A percentile compares a stretch with the other conserved stretches of the same genome.
phyloP scores from a whole-genome alignment of 2,113 vertebrate species.

The Nematolebias whitei region DNA sequence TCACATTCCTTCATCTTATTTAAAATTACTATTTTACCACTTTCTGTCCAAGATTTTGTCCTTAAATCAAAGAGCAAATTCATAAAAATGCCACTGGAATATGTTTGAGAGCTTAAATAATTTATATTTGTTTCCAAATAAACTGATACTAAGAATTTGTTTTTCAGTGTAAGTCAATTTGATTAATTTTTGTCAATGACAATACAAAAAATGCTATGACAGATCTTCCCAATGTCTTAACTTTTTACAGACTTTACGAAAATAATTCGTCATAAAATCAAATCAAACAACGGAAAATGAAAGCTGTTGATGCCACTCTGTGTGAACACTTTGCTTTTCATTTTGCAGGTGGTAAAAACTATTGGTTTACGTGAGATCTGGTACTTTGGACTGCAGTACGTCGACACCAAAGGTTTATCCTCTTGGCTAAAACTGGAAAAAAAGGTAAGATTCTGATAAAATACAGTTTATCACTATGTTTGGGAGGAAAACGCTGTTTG shows the following conservation, averaged over 20 bases:
- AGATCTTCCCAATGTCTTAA: not conserved
- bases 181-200: too few species aligned
- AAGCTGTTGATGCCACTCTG: not conserved
- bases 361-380: slow-evolving; percentile 93
- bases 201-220: too few species aligned
- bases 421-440: slow-evolving; percentile 98
- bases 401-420: slow-evolving; percentile 89
- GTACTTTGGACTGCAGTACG: slow-evolving; percentile 96
- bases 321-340: not conserved
- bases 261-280: not conserved
- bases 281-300: not conserved
- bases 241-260: not conserved
- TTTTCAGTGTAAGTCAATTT: too few species aligned
- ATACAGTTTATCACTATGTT: not conserved
- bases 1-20: too few species aligned
- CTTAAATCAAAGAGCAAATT: too few species aligned
- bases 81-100: too few species aligned
- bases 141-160: too few species aligned
- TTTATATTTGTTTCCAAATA: too few species aligned
- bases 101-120: too few species aligned
- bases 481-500: not conserved
- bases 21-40: too few species aligned
- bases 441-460: slow-evolving; percentile 82
- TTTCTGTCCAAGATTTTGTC: too few species aligned
- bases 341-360: slow-evolving; percentile 92